These are phyloP conservation scores for Microdon myrmicae DNA, from an alignment of 2,888 invertebrate species.

Conservation along the genomic window DNA sequence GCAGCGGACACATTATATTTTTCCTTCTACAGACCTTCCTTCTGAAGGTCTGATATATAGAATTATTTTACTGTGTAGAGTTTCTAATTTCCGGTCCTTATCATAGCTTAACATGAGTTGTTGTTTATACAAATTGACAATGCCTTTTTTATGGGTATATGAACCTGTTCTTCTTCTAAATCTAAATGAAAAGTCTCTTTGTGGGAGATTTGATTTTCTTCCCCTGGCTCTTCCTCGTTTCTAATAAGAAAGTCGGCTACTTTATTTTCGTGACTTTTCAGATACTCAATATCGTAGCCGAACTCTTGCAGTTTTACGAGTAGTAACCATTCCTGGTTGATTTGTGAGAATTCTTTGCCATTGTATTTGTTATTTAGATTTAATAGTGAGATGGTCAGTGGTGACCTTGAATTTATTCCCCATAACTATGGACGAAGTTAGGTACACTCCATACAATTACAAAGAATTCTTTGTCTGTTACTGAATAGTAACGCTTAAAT, in stretches of 20 bases:
- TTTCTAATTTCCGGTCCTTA: no score
- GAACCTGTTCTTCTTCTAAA: no score
- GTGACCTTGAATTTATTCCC: not conserved
- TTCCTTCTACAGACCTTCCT: no score
- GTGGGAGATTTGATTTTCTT: no score
- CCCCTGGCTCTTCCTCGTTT: no score
- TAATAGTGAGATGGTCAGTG: conserved; percentile 7
- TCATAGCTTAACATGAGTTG: no score
- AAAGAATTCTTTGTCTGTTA: conserved; percentile 21
- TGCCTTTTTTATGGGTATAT: no score
- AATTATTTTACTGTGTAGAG: no score
- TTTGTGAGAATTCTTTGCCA: conserved; percentile 3
- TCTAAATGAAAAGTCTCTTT: no score
- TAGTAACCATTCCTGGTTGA: conserved; percentile 4
- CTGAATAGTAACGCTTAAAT: conserved; percentile 35
- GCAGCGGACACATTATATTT: no score
- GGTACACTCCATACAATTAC: not conserved
- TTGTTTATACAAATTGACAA: no score
- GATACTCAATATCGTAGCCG: not conserved
- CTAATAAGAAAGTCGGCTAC: conserved; percentile 5
- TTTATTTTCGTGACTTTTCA: conserved; percentile 5
- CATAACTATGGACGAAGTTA: not conserved
- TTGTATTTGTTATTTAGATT: conserved; percentile 11
- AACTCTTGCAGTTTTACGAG: conserved; percentile 1
- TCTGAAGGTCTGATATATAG: no score